A percentile compares a stretch with the other conserved stretches of the same genome.
phyloP scores from a whole-genome alignment of 2,888 invertebrate genomes.

The Leucophenga montana region DNA sequence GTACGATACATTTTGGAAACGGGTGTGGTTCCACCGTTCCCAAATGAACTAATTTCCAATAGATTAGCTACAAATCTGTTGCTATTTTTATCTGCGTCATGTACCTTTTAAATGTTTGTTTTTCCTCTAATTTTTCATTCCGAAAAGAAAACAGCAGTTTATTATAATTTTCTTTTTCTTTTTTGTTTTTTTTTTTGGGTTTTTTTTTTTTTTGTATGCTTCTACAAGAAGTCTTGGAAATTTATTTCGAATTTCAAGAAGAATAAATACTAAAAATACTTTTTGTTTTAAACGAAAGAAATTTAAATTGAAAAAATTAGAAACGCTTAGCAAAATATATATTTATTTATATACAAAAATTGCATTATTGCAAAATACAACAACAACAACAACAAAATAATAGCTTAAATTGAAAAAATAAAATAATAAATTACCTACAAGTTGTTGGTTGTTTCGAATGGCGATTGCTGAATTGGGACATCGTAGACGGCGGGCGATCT shows the following conservation, averaged over 20 bases:
- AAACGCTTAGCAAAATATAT: too few relatives aligned
- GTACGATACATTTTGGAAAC: slow-evolving; percentile 11
- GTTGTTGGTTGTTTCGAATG: slow-evolving; percentile 48
- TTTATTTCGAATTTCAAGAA: slow-evolving; percentile 54
- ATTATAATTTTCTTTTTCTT: slow-evolving; percentile 44
- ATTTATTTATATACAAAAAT: neutral
- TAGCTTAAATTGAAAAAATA: slow-evolving; percentile 51
- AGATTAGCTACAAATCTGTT: slow-evolving; percentile 56
- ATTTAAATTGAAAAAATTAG: slow-evolving; percentile 2
- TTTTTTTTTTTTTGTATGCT: slow-evolving; percentile 27
- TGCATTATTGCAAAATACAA: slow-evolving; percentile 16
- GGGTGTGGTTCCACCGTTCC: neutral
- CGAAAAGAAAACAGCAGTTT: slow-evolving; percentile 52
- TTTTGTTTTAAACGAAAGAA: neutral
- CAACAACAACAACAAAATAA: slow-evolving; percentile 47
- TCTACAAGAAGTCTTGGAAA: slow-evolving; percentile 47
- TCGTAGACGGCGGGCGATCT: neutral
- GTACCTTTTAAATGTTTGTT: slow-evolving; percentile 17
- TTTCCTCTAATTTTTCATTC: slow-evolving; percentile 30
- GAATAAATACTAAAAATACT: slow-evolving; percentile 29
- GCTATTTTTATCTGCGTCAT: slow-evolving; percentile 39
- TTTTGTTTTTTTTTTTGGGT: slow-evolving; percentile 35
- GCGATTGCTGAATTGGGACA: neutral
- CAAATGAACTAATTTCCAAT: slow-evolving; percentile 55
- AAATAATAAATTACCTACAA: slow-evolving; percentile 59